Evolutionary conservation across 2,888 invertebrate genomes (phyloP).

Genomic region (Bombylius discolor): DNA sequence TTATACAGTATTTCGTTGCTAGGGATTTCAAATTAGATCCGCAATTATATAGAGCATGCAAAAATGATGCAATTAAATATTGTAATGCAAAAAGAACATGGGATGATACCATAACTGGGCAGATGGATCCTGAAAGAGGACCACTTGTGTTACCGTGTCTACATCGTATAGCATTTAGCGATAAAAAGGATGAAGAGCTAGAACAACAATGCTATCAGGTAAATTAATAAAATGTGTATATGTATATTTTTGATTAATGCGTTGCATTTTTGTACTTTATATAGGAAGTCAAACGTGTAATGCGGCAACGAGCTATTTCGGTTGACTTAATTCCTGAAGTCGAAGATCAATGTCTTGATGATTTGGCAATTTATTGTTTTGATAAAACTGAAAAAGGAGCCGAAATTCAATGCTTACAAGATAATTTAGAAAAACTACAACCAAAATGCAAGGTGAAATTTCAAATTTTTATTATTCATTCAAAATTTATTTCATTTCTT

Average conservation of each 20-base stretch:
- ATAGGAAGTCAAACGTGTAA: slow-evolving; percentile 75
- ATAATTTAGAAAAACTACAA: slow-evolving; percentile 56
- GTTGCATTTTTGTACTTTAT: background rate
- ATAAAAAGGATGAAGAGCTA: slow-evolving; percentile 38
- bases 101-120: slow-evolving; percentile 47
- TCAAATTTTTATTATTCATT: background rate
- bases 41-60: slow-evolving; percentile 74
- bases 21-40: slow-evolving; percentile 90
- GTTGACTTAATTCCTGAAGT: slow-evolving; percentile 91
- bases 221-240: background rate
- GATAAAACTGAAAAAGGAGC: slow-evolving; percentile 76
- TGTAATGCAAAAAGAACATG: slow-evolving; percentile 71
- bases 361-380: slow-evolving; percentile 70
- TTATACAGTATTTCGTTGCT: slow-evolving; percentile 94
- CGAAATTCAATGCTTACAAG: slow-evolving; percentile 88
- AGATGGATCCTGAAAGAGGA: slow-evolving; percentile 63
- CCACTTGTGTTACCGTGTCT: slow-evolving; percentile 83
- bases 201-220: slow-evolving; percentile 41
- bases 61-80: slow-evolving; percentile 66
- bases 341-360: slow-evolving; percentile 77
- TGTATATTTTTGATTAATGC: background rate
- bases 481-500: background rate
- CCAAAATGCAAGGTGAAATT: slow-evolving; percentile 49
- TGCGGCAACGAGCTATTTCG: slow-evolving; percentile 83
- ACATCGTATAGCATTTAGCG: slow-evolving; percentile 54